phyloP scores from a whole-genome alignment of 1,140 invertebrate species.

The Brachionus rubens region DNA sequence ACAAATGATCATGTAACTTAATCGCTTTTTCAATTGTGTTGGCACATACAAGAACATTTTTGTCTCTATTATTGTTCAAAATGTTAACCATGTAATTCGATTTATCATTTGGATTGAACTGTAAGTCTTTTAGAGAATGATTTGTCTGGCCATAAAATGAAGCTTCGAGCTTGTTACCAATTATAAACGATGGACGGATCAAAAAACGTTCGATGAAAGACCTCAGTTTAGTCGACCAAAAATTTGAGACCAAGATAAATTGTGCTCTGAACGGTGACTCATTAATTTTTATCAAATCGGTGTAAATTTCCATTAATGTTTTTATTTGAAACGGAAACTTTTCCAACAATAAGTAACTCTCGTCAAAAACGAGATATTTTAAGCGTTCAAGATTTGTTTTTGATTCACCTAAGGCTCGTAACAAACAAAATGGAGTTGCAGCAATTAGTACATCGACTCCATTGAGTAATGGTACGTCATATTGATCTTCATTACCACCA shows the following conservation, averaged over 20 bases:
- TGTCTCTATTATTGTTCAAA: neutral
- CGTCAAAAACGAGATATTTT: conserved; percentile 10
- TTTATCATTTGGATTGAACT: neutral
- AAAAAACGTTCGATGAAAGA: neutral
- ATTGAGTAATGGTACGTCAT: conserved; percentile 26
- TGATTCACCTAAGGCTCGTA: neutral
- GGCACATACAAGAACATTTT: conserved; percentile 15
- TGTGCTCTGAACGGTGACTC: neutral
- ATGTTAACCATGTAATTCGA: neutral
- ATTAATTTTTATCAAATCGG: conserved; percentile 17
- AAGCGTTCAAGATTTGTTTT: conserved; percentile 39
- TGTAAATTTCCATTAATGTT: conserved; percentile 15
- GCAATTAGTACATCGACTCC: conserved; percentile 27
- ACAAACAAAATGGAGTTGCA: conserved; percentile 42
- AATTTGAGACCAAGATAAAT: neutral
- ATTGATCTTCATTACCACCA: conserved; percentile 18
- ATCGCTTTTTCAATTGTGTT: conserved; percentile 9
- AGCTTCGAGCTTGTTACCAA: conserved; percentile 34
- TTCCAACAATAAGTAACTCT: neutral
- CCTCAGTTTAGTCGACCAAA: conserved; percentile 20
- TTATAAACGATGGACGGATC: conserved; percentile 4
- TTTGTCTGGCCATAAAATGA: neutral
- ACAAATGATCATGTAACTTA: neutral
- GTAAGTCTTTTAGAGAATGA: conserved; percentile 11
- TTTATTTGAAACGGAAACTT: conserved; percentile 36